These are phyloP conservation scores for Drosophila longiperda DNA, from an alignment of 2,888 invertebrate genomes.

Conservation along the genomic window DNA sequence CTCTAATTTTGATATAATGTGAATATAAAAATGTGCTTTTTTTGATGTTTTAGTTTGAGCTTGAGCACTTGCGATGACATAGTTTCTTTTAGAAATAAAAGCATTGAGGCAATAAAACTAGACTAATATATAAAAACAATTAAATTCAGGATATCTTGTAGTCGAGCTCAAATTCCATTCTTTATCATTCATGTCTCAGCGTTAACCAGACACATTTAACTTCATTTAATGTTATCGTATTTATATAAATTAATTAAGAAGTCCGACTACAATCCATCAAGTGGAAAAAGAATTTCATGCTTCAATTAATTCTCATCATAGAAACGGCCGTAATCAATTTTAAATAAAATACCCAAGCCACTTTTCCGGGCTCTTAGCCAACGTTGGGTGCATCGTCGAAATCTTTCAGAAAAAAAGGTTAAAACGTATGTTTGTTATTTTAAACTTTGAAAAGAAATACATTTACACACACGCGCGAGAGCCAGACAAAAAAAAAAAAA, in stretches of 20 bases:
- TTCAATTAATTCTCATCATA: constrained; percentile 73
- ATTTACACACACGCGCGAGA: constrained; percentile 26
- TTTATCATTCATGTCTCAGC: constrained; percentile 12
- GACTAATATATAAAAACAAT: not conserved
- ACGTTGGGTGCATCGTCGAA: constrained; percentile 2
- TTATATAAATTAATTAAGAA: constrained; percentile 65
- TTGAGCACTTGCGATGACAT: not conserved
- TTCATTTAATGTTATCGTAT: constrained; percentile 44
- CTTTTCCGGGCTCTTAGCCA: constrained; percentile 29
- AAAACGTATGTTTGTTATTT: constrained; percentile 32
- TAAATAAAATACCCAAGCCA: constrained; percentile 33
- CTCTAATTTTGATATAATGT: not conserved
- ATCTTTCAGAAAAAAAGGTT: constrained; percentile 38
- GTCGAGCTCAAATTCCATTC: not conserved
- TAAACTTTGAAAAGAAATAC: constrained; percentile 62
- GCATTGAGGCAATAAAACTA: not conserved
- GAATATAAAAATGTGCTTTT: not conserved
- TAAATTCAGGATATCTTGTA: not conserved
- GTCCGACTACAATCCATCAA: constrained; percentile 49
- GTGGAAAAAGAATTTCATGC: constrained; percentile 50
- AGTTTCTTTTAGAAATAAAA: not conserved
- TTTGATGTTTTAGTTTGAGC: not conserved
- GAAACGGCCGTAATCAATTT: constrained; percentile 69
- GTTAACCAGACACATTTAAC: constrained; percentile 40
- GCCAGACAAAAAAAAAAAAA: constrained; percentile 7